Evolutionary conservation across 2,888 invertebrate species (phyloP).

Genomic region (Ophion ventricosus): DNA sequence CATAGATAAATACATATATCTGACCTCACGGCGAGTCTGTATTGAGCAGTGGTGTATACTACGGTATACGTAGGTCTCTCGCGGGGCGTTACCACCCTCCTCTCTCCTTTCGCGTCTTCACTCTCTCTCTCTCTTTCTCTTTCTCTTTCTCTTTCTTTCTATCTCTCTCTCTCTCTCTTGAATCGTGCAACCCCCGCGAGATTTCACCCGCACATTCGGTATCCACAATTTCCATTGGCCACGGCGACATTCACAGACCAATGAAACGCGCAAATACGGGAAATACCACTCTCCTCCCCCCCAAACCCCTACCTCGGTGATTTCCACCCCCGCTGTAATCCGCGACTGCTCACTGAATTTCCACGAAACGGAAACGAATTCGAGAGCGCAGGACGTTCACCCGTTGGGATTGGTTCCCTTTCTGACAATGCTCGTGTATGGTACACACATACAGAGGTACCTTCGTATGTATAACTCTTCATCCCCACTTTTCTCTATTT

Average conservation of each 20-base stretch:
- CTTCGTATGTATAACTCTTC: constrained; percentile 9
- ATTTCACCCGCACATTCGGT: constrained; percentile 76
- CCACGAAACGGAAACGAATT: constrained; percentile 67
- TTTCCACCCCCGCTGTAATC: constrained; percentile 39
- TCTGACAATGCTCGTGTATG: constrained; percentile 61
- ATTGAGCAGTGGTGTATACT: constrained; percentile 13
- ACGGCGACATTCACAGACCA: constrained; percentile 82
- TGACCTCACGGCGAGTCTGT: constrained; percentile 33
- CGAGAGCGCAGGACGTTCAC: constrained; percentile 70
- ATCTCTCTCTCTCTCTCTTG: constrained; percentile 22
- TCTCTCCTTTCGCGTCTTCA: constrained; percentile 4
- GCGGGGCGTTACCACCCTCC: constrained; percentile 79
- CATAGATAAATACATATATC: not conserved
- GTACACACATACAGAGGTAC: constrained; percentile 18
- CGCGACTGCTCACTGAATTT: constrained; percentile 56
- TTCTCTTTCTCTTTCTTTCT: constrained; percentile 17
- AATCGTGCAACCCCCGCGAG: constrained; percentile 68
- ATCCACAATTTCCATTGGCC: constrained; percentile 81
- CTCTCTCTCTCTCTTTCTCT: not conserved
- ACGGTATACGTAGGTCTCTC: constrained; percentile 46
- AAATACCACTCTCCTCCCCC: constrained; percentile 68
- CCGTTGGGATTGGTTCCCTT: constrained; percentile 58
- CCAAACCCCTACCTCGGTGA: constrained; percentile 49
- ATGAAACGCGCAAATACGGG: constrained; percentile 80
- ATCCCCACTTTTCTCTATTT: constrained; percentile 47